Percentiles rank a stretch among this genome's conserved stretches.
Evolutionary conservation across 2,888 invertebrate species (phyloP).

Genomic region (Eilema caniola): DNA sequence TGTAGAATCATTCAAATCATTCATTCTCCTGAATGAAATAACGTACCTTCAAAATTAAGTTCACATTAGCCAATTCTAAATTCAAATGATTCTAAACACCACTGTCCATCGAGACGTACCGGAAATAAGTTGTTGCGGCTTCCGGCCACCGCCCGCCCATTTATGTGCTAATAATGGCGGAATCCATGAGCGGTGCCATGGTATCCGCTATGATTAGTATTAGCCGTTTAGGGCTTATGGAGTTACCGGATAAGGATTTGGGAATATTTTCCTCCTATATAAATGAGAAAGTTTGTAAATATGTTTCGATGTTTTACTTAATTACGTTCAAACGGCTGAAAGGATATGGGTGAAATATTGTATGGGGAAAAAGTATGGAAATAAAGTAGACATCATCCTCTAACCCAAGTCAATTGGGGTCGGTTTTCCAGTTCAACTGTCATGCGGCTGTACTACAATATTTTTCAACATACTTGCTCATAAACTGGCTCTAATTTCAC

Average conservation of each 20-base stretch:
- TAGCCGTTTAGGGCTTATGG: constrained; percentile 15
- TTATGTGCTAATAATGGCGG: constrained; percentile 55
- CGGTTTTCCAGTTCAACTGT: too few species aligned
- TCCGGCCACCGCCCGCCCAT: constrained; percentile 53
- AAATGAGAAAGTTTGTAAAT: too few species aligned
- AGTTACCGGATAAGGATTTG: neutral
- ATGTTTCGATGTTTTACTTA: too few species aligned
- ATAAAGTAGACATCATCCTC: too few species aligned
- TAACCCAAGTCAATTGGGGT: too few species aligned
- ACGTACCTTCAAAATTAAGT: neutral
- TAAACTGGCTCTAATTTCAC: too few species aligned
- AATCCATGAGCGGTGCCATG: constrained; percentile 32
- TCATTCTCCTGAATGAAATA: neutral
- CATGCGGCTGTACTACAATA: too few species aligned
- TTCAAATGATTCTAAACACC: constrained; percentile 34
- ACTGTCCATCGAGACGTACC: constrained; percentile 63
- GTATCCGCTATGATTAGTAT: constrained; percentile 19
- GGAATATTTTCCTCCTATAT: too few species aligned
- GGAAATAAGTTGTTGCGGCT: constrained; percentile 66
- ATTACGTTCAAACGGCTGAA: too few species aligned
- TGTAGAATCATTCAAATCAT: neutral
- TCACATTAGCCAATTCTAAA: constrained; percentile 18
- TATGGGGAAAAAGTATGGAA: too few species aligned
- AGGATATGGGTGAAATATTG: too few species aligned
- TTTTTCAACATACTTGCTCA: too few species aligned